Evolutionary conservation across 2,888 invertebrate species (phyloP), one percentile per base, ranked within the genome.

Genomic region (Galeopsomyia nigrocyanea): DNA sequence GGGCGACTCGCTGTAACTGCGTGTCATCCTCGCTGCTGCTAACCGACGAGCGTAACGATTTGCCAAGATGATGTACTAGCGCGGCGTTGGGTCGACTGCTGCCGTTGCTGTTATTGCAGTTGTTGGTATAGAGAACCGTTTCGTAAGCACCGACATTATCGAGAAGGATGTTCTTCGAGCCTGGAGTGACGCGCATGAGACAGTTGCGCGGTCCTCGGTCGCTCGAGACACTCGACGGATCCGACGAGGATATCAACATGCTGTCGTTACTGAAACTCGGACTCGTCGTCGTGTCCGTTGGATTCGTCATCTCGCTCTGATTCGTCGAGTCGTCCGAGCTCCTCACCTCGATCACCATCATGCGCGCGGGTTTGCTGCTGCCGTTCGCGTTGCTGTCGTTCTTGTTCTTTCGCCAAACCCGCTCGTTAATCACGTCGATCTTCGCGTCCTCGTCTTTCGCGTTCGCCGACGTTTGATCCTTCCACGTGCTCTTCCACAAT

Each of bases 91-190:
- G 80, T 49, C 80, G 79, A 31, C 26, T 26, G 5, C 26, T 26
- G 26, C 26, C 5, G 5, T 77, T 82, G 56, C 65, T 77, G 0
- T 81, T 26, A 26, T 77, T 82, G 56, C 65, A 77, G 0, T 81
- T 80, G 55, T 84, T 87, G 26, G 92, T 92, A 79, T 94, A 94
- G 53, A 94, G 87, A 47, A 94, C 91, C 0, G 94, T 94, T 16
- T 92, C 91, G 39, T 92, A 90, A 57, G 92, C 91, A 78, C 93
- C 92, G 47, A 92, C 92, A 80, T 94, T 94, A 84, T 94, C 94
- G 26, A 95, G 87, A 6, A 95, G 87, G 79, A 95, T 93, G 83
- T 94, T 95, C 82, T 92, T 94, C 14, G 93, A 93, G 7, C 93
- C 94, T 7, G 92, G 92, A 80, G 94, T 94, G 80, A 94, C 89